Conservation (phyloP, 1,140 invertebrate genomes). For the Atta cephalotes region DNA sequence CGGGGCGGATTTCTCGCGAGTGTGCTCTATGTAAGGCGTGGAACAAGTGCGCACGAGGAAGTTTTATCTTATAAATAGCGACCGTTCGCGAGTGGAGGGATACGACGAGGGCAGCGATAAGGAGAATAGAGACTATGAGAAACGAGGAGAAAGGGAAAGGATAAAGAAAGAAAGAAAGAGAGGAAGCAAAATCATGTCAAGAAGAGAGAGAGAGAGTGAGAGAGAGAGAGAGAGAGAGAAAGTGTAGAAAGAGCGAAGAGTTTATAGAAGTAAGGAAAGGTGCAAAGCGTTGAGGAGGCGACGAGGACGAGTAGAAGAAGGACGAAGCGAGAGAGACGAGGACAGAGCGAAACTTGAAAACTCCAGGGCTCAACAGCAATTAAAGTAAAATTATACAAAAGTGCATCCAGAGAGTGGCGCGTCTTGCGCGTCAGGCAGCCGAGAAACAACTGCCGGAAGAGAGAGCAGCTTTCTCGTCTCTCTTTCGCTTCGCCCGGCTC, state of each 20-base stretch:
- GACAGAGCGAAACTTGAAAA: conserved; percentile 77
- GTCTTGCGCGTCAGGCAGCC: conserved; percentile 69
- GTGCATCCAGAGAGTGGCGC: conserved; percentile 74
- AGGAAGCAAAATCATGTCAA: conserved; percentile 35
- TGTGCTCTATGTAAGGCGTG: conserved; percentile 53
- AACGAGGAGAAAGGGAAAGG: conserved; percentile 50
- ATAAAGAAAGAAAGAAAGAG: conserved; percentile 20
- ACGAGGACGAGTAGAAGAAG: conserved; percentile 10
- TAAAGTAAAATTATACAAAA: conserved; percentile 84
- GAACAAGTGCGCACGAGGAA: conserved; percentile 29
- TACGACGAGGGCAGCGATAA: conserved; percentile 57
- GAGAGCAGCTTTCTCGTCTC: conserved; percentile 35
- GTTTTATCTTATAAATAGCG: conserved; percentile 60
- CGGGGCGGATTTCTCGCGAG: conserved; percentile 45
- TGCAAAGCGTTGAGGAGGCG: conserved; percentile 9
- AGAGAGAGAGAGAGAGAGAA: conserved; percentile 26
- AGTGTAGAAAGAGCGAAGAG: conserved; percentile 43
- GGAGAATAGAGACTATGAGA: conserved; percentile 60
- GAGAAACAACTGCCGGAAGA: conserved; percentile 72
- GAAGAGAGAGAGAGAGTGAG: not conserved
- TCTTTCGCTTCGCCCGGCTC: not conserved
- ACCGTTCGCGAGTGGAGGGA: not conserved
- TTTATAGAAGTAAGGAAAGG: conserved; percentile 10
- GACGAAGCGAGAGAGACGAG: conserved; percentile 52
- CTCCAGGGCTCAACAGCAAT: conserved; percentile 79